A percentile compares a stretch with the other conserved stretches of the same genome.
phyloP scores from a whole-genome alignment of 1,140 invertebrate genomes.

The Lanistes nyassanus region DNA sequence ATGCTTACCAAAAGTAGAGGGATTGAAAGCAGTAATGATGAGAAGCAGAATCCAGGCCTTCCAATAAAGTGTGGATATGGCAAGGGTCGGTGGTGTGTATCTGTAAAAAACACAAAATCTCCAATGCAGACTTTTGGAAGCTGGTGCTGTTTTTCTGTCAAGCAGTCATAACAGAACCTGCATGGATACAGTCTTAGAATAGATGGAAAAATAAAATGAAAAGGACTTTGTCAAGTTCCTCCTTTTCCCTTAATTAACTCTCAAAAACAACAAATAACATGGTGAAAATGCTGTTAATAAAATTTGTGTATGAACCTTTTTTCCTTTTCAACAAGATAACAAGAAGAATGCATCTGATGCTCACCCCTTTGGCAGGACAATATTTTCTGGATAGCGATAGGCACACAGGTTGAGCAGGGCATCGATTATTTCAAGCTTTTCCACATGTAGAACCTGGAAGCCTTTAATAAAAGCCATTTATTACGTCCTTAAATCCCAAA shows the following conservation, averaged over 20 bases:
- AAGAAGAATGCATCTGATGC: slow-evolving; percentile 18
- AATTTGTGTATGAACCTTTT: not conserved
- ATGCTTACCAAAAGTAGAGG: slow-evolving; percentile 81
- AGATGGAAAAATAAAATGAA: too few relatives aligned
- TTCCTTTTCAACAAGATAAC: not conserved
- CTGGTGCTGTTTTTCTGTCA: not conserved
- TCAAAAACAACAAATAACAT: not conserved
- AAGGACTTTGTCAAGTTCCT: too few relatives aligned
- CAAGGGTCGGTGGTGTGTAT: slow-evolving; percentile 87
- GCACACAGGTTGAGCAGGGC: slow-evolving; percentile 89
- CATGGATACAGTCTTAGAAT: too few relatives aligned
- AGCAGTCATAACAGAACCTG: too few relatives aligned
- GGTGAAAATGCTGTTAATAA: not conserved
- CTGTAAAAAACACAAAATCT: slow-evolving; percentile 63
- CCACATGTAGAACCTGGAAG: slow-evolving; percentile 72
- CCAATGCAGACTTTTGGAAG: not conserved
- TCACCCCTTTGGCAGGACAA: slow-evolving; percentile 79
- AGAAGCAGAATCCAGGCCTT: slow-evolving; percentile 92
- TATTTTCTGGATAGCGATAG: slow-evolving; percentile 94
- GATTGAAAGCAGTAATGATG: slow-evolving; percentile 92
- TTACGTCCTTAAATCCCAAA: too few relatives aligned
- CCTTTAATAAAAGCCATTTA: not conserved
- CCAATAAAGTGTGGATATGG: slow-evolving; percentile 93
- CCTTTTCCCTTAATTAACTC: too few relatives aligned
- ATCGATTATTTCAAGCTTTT: slow-evolving; percentile 88